Base-by-base conservation (phyloP, 1,140 invertebrate species). In the Saxidomus purpurata region DNA sequence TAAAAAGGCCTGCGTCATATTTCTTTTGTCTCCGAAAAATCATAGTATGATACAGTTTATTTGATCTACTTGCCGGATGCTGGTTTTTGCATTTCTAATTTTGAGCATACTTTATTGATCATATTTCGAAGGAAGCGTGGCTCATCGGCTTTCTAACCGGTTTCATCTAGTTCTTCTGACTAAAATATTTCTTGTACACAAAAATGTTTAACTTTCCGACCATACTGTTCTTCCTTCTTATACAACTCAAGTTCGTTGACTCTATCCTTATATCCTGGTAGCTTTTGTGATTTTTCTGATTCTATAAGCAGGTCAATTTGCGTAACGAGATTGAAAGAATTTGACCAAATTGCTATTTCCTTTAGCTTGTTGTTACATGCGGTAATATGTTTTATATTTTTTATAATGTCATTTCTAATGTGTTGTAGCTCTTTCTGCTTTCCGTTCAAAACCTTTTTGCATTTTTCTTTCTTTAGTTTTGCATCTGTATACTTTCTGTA, bases 231-330 rank as follows among this genome's bases (percentile, higher is more conserved):
- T n/a, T 87, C 61, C 22, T 79, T 79, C n/a, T 77, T 43, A 34
- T 83, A 49, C 40, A 69, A 63, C 25, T 83, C 1, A 13, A 79
- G 52, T 28, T 79, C 67, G 31, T 59, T 63, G 9, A 89, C 71
- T 89, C 90, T 67, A 22, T 79, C 19, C 31, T 80, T 15, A 28
- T 22, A 91, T n/a, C 90, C 87, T 17, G 34, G 40, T 31, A 79
- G 59, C 31, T 36, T 55, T 52, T 87, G 61, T 28, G 19, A 83
- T 69, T 87, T 74, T 55, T 91, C 90, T 40, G 38, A 71, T 43
- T 91, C 87, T 40, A 91, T 89, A 25, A 91, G 28, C 9, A 91
- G 34, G 49, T 91, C 84, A 52, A 91, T 83, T 22, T 91, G 74
- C 36, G 84, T 55, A 59, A 76, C 77, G 1, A 49, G 59, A 83